These are phyloP conservation scores for Papilio aristodemus DNA, from an alignment of 1,140 invertebrate genomes.

Conservation along the genomic window DNA sequence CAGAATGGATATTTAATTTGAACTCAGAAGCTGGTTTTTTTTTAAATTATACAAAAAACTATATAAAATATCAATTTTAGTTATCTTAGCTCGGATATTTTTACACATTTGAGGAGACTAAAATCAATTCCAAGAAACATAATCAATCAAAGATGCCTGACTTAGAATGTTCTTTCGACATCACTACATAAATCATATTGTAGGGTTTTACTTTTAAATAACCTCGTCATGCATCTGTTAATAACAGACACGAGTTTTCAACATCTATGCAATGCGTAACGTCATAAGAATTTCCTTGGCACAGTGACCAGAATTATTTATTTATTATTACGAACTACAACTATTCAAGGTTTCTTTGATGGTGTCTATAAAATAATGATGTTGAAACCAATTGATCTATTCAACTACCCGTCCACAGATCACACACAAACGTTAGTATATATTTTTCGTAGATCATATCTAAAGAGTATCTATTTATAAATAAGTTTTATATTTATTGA, in stretches of 20 bases:
- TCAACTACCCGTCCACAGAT: neutral
- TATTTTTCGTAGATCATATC: too few relatives aligned
- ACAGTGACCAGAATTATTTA: constrained; percentile 8
- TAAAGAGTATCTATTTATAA: too few relatives aligned
- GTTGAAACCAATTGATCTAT: neutral
- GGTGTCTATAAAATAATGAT: neutral
- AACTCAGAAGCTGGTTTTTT: too few relatives aligned
- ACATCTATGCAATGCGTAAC: constrained; percentile 1
- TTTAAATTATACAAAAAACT: too few relatives aligned
- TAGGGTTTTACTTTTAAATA: constrained; percentile 10
- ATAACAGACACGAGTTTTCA: neutral
- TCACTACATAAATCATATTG: neutral
- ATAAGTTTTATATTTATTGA: neutral
- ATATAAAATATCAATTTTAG: too few relatives aligned
- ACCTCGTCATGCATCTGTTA: constrained; percentile 1
- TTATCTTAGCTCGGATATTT: too few relatives aligned
- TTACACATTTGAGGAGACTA: too few relatives aligned
- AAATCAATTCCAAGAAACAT: too few relatives aligned
- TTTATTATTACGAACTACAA: constrained; percentile 18
- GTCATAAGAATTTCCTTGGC: constrained; percentile 6
- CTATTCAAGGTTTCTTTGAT: neutral
- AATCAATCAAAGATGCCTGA: too few relatives aligned
- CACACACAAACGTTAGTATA: too few relatives aligned
- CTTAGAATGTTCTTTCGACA: neutral
- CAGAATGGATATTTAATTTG: too few relatives aligned